Evolutionary conservation across 2,797 vertebrate species (phyloP).

Genomic region (Octomys mimax): DNA sequence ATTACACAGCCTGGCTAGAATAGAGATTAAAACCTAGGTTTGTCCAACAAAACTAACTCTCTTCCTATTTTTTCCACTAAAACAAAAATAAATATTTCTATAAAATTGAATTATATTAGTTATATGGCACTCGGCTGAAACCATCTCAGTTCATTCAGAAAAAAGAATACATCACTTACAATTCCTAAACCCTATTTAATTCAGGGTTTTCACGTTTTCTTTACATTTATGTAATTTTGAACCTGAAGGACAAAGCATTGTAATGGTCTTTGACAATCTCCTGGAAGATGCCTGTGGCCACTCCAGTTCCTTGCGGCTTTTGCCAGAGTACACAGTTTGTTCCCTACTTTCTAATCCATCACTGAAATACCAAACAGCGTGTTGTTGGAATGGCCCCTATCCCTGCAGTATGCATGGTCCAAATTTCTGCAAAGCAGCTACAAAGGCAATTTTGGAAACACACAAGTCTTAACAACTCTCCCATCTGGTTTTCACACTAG

Average conservation of each 20-base stretch:
- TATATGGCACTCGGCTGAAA: background rate
- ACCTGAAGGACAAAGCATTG: background rate
- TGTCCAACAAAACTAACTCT: conserved; percentile 43
- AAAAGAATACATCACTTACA: conserved; percentile 14
- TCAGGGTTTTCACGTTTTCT: background rate
- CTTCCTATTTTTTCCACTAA: conserved; percentile 16
- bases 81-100: conserved; percentile 54
- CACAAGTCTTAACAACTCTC: conserved; percentile 73
- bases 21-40: background rate
- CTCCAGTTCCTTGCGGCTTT: conserved; percentile 34
- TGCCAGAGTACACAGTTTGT: conserved; percentile 16
- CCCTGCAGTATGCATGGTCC: conserved; percentile 16
- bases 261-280: background rate
- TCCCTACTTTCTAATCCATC: background rate
- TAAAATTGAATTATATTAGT: conserved; percentile 44
- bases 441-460: conserved; percentile 78
- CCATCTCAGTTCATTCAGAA: conserved; percentile 1
- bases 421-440: conserved; percentile 71
- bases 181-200: conserved; percentile 48
- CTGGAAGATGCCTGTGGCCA: conserved; percentile 12
- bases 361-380: conserved; percentile 44
- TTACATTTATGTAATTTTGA: conserved; percentile 17
- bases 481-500: conserved; percentile 83
- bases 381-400: conserved; percentile 59
- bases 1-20: background rate